Evolutionary conservation across 2,888 invertebrate species (phyloP), one percentile per base, ranked within the genome.

Genomic region (Ceramica pisi): DNA sequence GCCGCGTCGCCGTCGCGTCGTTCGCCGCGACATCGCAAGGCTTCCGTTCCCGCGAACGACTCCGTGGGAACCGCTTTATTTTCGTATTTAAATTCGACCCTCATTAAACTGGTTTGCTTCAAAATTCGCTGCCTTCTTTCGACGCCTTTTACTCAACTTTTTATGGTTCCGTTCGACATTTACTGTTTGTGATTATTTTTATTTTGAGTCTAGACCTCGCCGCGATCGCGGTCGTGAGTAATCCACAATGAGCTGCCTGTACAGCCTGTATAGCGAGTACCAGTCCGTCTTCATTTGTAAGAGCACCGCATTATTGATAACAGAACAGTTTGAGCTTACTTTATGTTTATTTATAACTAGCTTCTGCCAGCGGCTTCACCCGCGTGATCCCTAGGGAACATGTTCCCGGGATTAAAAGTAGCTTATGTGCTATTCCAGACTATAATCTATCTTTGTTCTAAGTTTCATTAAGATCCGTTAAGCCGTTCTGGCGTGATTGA

Each of bases 91-190:
- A 95, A 96, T 96, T 93, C 95, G 96, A 95, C 95, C 96, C 96
- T 94, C 96, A 96, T 95, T 95, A 96, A 96, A 96, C 96, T 91
- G 95, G 96, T 96, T 96, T 93, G 90, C 91, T 91, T 95, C 93
- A 95, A 96, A 95, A 96, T 95, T 95, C 92, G 95, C 95, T 95
- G 96, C 95, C 95, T 95, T 92, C 95, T 95, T 95, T 95, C 95
- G 95, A 94, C 95, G 95, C 95, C 95, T 96, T 95, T 95, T 95
- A 95, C 96, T 95, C 94, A 93, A 94, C 94, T 95, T 95, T 95
- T 95, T 95, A 94, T 95, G 92, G 94, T 94, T 95, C 95, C 94
- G 95, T 95, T 95, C 95, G 94, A 95, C 94, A 94, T 95, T 94
- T 93, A 93, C 93, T 93, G 94, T 93, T 92, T 92, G 92, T 92